Percentiles rank a stretch among this genome's conserved stretches.
Evolutionary conservation across 1,140 invertebrate species (phyloP).

Genomic region (Hypsibius dujardini): DNA sequence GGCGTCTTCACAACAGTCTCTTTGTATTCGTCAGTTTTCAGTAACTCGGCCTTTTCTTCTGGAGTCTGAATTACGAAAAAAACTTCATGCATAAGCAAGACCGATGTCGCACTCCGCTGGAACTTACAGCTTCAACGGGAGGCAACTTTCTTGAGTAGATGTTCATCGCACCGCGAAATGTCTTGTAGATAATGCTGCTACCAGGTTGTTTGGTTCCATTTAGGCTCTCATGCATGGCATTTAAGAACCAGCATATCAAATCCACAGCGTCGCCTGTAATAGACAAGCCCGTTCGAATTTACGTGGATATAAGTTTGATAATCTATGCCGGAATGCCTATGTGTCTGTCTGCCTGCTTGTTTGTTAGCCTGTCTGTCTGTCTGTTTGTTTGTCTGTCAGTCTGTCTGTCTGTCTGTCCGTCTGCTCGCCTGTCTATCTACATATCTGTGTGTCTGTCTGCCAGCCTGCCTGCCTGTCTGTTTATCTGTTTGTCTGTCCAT

Average conservation of each 20-base stretch:
- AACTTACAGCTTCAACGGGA: slow-evolving; percentile 55
- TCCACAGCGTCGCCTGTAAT: slow-evolving; percentile 82
- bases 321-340: too few relatives aligned
- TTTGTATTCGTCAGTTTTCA: slow-evolving; percentile 19
- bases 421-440: too few relatives aligned
- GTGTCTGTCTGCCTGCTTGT: too few relatives aligned
- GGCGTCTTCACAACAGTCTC: slow-evolving; percentile 65
- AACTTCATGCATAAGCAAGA: background rate
- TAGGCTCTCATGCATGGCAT: slow-evolving; percentile 67
- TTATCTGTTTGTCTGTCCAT: too few relatives aligned
- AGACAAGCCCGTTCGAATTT: background rate
- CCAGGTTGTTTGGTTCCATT: slow-evolving; percentile 50
- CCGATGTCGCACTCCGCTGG: background rate
- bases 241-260: slow-evolving; percentile 52
- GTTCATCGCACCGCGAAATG: slow-evolving; percentile 83
- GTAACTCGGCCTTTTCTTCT: slow-evolving; percentile 21
- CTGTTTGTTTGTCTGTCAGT: too few relatives aligned
- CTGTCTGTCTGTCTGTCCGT: too few relatives aligned
- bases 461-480: too few relatives aligned
- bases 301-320: too few relatives aligned
- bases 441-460: too few relatives aligned
- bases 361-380: too few relatives aligned
- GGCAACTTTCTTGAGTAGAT: slow-evolving; percentile 85
- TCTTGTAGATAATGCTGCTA: slow-evolving; percentile 81
- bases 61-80: slow-evolving; percentile 20